Evolutionary conservation across 1,140 invertebrate genomes (phyloP).

Genomic region (Drepana arcuata): DNA sequence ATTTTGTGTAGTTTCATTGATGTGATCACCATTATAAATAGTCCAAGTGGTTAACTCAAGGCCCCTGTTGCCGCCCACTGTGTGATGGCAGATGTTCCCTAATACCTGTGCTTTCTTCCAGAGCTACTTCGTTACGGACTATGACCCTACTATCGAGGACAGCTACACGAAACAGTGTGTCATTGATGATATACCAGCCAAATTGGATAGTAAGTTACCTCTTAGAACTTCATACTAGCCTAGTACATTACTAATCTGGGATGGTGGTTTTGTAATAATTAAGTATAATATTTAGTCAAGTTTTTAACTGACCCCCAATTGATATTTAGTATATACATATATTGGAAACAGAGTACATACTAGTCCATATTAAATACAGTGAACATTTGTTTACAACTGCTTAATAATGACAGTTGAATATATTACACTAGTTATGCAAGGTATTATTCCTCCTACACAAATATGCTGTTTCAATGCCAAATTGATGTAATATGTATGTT

Average conservation of each 20-base stretch:
- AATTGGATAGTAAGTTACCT: conserved; percentile 90
- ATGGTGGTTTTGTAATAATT: background rate
- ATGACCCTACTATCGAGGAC: conserved; percentile 95
- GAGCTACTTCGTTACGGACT: conserved; percentile 95
- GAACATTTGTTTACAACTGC: too few species aligned
- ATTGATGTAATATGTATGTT: too few species aligned
- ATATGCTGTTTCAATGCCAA: too few species aligned
- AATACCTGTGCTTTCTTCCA: conserved; percentile 71
- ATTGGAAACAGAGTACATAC: too few species aligned
- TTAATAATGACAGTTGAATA: too few species aligned
- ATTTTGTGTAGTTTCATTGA: conserved; percentile 3
- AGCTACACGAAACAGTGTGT: conserved; percentile 96
- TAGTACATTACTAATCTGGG: background rate
- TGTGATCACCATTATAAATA: conserved; percentile 52
- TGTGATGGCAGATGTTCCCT: conserved; percentile 23
- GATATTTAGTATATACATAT: too few species aligned
- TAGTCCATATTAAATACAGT: too few species aligned
- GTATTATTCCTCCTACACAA: too few species aligned
- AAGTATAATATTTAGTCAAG: too few species aligned
- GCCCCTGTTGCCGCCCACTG: conserved; percentile 46
- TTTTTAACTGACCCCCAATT: too few species aligned
- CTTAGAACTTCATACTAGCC: conserved; percentile 1
- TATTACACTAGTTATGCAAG: too few species aligned
- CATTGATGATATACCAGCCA: conserved; percentile 93
- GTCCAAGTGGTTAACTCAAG: conserved; percentile 42